These are phyloP conservation scores for Acleris emargana DNA, from an alignment of 2,888 invertebrate species.

Conservation along the genomic window DNA sequence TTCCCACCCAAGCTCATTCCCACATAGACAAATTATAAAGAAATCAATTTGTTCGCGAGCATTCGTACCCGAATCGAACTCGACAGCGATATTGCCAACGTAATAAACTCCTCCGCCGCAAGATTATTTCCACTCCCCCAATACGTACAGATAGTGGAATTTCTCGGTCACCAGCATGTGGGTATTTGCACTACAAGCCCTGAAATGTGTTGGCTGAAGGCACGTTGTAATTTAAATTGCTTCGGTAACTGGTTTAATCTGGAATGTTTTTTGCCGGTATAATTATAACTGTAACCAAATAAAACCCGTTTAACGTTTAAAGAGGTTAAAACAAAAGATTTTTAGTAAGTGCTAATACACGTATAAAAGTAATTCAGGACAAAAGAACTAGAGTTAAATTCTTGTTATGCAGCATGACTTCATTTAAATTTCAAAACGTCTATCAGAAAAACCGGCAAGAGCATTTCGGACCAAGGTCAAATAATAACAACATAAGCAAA, in stretches of 20 bases:
- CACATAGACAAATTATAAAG: conserved; percentile 54
- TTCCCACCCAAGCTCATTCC: conserved; percentile 26
- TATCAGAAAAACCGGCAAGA: too few relatives aligned
- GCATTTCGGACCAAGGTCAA: too few relatives aligned
- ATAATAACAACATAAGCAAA: too few relatives aligned
- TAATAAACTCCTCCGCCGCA: conserved; percentile 63
- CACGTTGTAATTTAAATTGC: conserved; percentile 32
- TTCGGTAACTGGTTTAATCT: conserved; percentile 5
- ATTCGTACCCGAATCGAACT: conserved; percentile 50
- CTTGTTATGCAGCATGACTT: too few relatives aligned
- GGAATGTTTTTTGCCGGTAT: too few relatives aligned
- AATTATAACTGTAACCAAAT: too few relatives aligned
- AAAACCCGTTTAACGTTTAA: too few relatives aligned
- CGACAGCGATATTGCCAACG: conserved; percentile 63
- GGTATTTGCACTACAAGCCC: conserved; percentile 31
- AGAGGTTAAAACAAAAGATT: too few relatives aligned
- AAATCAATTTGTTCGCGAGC: conserved; percentile 55
- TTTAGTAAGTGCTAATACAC: too few relatives aligned
- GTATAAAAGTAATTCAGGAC: too few relatives aligned
- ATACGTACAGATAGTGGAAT: conserved; percentile 46
- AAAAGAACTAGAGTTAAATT: too few relatives aligned
- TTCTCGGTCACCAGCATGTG: conserved; percentile 33
- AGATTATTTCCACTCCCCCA: conserved; percentile 66
- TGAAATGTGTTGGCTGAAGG: conserved; percentile 27
- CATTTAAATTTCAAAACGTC: too few relatives aligned